Evolutionary conservation across 1,140 invertebrate genomes (phyloP).

Genomic region (Pseudomyrmex concolor): DNA sequence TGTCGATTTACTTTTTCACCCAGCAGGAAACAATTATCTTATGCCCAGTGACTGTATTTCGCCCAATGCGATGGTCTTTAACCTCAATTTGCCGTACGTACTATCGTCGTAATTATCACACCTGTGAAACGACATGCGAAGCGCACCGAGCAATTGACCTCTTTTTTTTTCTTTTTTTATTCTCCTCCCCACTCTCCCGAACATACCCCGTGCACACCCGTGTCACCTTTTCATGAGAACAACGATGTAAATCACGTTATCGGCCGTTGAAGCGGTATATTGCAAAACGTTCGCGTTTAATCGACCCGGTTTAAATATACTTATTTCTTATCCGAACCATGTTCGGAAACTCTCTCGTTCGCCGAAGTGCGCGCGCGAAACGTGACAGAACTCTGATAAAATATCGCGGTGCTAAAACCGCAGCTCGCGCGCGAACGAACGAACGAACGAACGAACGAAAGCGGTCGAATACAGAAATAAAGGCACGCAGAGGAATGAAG

Average conservation of each 20-base stretch:
- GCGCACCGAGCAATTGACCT: conserved; percentile 10
- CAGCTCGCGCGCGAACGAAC: conserved; percentile 33
- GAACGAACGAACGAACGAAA: conserved; percentile 23
- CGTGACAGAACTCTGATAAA: conserved; percentile 74
- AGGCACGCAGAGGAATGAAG: conserved; percentile 61
- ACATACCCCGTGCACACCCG: not conserved
- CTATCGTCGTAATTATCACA: not conserved
- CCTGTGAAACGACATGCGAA: not conserved
- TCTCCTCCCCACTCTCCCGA: too few relatives aligned
- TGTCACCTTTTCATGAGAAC: conserved; percentile 46
- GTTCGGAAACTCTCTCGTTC: conserved; percentile 12
- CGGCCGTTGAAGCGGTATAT: conserved; percentile 24
- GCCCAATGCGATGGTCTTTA: not conserved
- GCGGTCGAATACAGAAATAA: conserved; percentile 55
- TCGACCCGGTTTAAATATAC: conserved; percentile 59
- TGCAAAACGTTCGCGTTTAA: conserved; percentile 19
- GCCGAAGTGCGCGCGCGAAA: conserved; percentile 17
- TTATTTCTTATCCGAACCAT: conserved; percentile 27
- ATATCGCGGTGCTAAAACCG: conserved; percentile 68
- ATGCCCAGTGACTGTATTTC: not conserved
- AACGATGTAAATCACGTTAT: conserved; percentile 38
- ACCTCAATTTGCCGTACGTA: not conserved
- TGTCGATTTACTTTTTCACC: not conserved
- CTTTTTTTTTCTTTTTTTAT: too few relatives aligned
- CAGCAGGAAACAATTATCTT: conserved; percentile 14